Base-by-base conservation (phyloP, 2,888 invertebrate species). In the Scelioninae gen. 2 region DNA sequence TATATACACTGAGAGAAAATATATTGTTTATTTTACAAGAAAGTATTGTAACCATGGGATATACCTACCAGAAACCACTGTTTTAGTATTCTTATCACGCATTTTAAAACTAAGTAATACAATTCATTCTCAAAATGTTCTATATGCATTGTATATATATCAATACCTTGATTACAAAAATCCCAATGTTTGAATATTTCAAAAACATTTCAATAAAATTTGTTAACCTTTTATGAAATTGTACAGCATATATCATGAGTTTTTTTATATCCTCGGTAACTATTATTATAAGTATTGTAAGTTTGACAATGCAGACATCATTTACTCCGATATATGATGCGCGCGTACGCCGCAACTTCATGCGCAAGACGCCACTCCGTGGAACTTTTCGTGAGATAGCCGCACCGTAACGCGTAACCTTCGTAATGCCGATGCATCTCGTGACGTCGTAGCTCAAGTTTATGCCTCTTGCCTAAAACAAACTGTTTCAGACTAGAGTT, bases 1-100 rank as follows among this genome's bases (percentile, higher is more conserved):
- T n/a, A n/a, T n/a, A n/a, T n/a, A 35, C 35, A 35, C 35, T 35
- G 35, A 35, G 35, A 35, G 35, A 35, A 35, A 35, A 35, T 35
- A 35, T 35, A 2, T 35, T 35, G 35, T 35, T 7, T 35, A 35
- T 35, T 35, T 10, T 35, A 35, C 35, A 35, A 35, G 35, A 35
- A 35, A 35, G 35, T 35, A 35, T 35, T 35, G 35, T 35, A 35
- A 7, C n/a, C 35, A 2, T 35, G n/a, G 35, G 35, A 35, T 35
- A 35, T 35, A 35, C 35, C 35, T 35, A 10, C n/a, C 35, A 2
- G n/a, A 35, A 35, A 35, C 35, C n/a, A 10, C 7, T 35, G 35
- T 35, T 35, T 35, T 35, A 10, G 35, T 35, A 7, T 35, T 35
- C 35, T 35, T 35, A 35, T n/a, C n/a, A 35, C n/a, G 35, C 35